phyloP scores from a whole-genome alignment of 2,797 vertebrate genomes.

The Micropoecilia bifurca region DNA sequence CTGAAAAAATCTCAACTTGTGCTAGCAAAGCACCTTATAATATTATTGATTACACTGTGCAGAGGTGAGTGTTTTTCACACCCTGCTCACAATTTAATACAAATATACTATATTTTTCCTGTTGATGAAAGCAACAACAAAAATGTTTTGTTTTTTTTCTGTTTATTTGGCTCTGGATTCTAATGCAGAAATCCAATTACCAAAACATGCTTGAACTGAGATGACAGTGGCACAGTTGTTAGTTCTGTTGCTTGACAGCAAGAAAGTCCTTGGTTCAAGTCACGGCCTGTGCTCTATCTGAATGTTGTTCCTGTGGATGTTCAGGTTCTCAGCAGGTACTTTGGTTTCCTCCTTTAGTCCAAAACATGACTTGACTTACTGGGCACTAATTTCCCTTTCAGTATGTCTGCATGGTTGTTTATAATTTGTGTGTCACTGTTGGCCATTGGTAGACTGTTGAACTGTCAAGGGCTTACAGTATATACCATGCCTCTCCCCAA shows the following conservation, averaged over 20 bases:
- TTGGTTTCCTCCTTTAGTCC: not conserved
- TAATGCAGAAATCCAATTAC: not conserved
- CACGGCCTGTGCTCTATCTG: not conserved
- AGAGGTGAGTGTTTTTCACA: not conserved
- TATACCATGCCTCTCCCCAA: not conserved
- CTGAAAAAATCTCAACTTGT: not conserved
- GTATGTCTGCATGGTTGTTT: not conserved
- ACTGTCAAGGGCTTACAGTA: not conserved
- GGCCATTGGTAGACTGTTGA: not conserved
- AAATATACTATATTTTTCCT: not conserved
- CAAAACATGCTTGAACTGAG: not conserved
- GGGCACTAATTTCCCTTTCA: not conserved
- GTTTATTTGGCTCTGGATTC: not conserved
- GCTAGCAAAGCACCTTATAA: not conserved
- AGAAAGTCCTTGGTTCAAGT: not conserved
- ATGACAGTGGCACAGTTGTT: not conserved
- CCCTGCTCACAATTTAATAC: not conserved
- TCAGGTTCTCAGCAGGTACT: not conserved
- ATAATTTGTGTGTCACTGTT: not conserved
- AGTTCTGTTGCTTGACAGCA: not conserved
- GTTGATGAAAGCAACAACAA: not conserved
- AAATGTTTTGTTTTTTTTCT: not conserved
- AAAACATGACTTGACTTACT: not conserved
- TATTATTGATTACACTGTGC: not conserved
- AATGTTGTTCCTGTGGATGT: not conserved